These are phyloP conservation scores for Cotesia congregata DNA, from an alignment of 2,888 invertebrate species.

Conservation along the genomic window DNA sequence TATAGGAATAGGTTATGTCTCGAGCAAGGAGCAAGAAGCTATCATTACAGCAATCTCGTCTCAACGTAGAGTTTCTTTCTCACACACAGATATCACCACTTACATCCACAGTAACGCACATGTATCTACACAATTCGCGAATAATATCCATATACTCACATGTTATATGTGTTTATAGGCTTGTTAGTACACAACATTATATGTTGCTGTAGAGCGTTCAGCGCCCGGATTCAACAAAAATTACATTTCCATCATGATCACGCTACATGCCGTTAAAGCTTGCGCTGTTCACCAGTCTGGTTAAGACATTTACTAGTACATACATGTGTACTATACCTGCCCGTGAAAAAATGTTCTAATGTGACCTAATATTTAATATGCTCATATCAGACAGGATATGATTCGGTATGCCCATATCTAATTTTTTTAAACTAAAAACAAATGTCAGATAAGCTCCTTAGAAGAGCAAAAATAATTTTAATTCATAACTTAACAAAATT, in stretches of 20 bases:
- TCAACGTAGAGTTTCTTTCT: constrained; percentile 43
- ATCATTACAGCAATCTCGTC: constrained; percentile 50
- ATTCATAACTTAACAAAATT: too few species aligned
- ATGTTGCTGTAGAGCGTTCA: constrained; percentile 34
- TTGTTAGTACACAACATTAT: constrained; percentile 13
- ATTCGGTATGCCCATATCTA: too few species aligned
- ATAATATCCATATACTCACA: neutral
- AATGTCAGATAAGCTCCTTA: too few species aligned
- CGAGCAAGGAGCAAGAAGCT: constrained; percentile 29
- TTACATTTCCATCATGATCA: constrained; percentile 46
- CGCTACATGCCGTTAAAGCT: constrained; percentile 18
- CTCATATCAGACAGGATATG: too few species aligned
- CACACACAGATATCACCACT: constrained; percentile 25
- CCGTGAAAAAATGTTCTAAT: too few species aligned
- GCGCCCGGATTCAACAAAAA: constrained; percentile 47
- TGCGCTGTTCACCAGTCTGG: constrained; percentile 59
- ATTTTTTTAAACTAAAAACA: too few species aligned
- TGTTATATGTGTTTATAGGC: neutral
- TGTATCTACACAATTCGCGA: constrained; percentile 24
- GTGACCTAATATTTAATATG: too few species aligned
- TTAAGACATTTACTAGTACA: constrained; percentile 62
- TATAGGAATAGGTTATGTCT: constrained; percentile 15
- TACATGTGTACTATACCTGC: too few species aligned
- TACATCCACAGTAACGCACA: constrained; percentile 5
- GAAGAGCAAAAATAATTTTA: too few species aligned